These are phyloP conservation scores for Eulacestoma nigropectus DNA, from an alignment of 2,113 vertebrate species.

Conservation along the genomic window DNA sequence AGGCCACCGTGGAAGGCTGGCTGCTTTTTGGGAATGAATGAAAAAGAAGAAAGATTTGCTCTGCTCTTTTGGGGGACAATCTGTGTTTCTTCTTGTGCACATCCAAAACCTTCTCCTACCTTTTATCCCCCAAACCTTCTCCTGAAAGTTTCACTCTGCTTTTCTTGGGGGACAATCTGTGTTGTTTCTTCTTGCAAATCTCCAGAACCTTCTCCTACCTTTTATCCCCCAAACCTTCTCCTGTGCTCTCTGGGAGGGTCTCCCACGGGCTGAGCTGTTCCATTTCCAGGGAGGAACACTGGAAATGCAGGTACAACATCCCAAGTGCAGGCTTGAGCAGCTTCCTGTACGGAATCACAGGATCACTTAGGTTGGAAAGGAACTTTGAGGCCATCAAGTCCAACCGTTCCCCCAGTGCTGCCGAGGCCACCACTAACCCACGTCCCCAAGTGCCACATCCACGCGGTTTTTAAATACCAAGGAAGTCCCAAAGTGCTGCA, in stretches of 20 bases:
- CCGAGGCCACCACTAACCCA: accelerated
- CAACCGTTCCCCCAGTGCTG: accelerated
- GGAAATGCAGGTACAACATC: not conserved
- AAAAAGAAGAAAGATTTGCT: not conserved
- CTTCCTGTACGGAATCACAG: not conserved
- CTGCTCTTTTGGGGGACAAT: not conserved
- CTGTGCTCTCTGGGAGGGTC: not conserved
- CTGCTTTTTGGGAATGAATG: not conserved
- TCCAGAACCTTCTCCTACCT: not conserved
- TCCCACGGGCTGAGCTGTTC: not conserved
- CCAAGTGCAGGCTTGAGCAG: not conserved
- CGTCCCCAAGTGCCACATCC: not conserved
- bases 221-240: not conserved
- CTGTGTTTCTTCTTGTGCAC: not conserved
- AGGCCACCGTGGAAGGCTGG: not conserved
- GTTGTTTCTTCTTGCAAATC: not conserved
- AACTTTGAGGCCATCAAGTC: not conserved
- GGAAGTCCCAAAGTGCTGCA: not conserved
- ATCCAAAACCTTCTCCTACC: not conserved
- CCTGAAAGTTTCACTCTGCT: not conserved
- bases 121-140: not conserved
- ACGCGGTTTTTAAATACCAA: accelerated
- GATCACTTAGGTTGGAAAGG: not conserved
- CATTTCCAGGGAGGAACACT: not conserved
- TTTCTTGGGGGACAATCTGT: not conserved